A percentile compares a stretch with the other conserved stretches of the same genome.
Evolutionary conservation across 2,113 vertebrate genomes (phyloP).

Genomic region (Gobius niger): DNA sequence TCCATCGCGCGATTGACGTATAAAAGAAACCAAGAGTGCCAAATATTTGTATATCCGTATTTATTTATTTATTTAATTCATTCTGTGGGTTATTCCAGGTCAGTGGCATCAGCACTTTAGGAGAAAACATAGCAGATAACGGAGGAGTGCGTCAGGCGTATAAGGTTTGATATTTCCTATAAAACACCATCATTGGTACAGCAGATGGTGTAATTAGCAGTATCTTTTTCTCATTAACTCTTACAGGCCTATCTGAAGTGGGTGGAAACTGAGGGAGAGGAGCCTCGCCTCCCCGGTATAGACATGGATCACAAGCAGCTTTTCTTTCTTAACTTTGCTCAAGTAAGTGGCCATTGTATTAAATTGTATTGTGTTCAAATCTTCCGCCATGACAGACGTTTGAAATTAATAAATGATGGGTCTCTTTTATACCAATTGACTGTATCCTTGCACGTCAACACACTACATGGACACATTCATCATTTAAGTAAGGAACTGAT

Average conservation of each 20-base stretch:
- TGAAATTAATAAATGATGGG: no score
- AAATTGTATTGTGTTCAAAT: neutral
- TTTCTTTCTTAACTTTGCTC: slow-evolving; percentile 96
- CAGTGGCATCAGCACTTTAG: slow-evolving; percentile 92
- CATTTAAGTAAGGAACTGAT: no score
- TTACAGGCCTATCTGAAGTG: slow-evolving; percentile 91
- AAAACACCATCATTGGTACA: slow-evolving; percentile 11
- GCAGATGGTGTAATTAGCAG: slow-evolving; percentile 6
- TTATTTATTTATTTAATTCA: neutral
- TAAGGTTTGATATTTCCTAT: slow-evolving; percentile 78
- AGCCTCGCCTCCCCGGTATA: slow-evolving; percentile 86
- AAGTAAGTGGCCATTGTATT: slow-evolving; percentile 75
- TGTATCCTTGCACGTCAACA: no score
- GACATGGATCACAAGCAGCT: slow-evolving; percentile 89
- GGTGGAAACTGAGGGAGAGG: slow-evolving; percentile 84
- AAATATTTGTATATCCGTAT: no score
- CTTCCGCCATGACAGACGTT: no score
- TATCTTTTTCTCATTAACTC: slow-evolving; percentile 6
- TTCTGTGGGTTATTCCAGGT: slow-evolving; percentile 73
- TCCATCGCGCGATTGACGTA: no score
- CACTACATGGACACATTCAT: no score
- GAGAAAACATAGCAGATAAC: slow-evolving; percentile 97
- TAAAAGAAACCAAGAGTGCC: no score
- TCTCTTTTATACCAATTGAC: no score
- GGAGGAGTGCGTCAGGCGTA: slow-evolving; percentile 95